These are phyloP conservation scores for Meiosimyza platycephala DNA, from an alignment of 2,888 invertebrate species.

Conservation along the genomic window DNA sequence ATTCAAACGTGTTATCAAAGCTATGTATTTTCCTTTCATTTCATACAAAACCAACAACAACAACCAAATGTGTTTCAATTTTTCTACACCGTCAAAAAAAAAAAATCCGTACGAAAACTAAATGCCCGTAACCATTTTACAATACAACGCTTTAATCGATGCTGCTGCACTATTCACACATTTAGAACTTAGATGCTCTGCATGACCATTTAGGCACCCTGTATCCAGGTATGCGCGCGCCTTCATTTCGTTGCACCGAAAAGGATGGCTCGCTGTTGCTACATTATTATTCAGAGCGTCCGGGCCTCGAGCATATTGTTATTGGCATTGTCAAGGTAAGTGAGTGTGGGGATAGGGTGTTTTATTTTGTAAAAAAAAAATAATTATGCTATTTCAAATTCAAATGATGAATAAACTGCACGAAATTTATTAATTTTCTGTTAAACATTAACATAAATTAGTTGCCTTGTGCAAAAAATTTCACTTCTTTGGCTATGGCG, in stretches of 20 bases:
- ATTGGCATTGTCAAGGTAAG: conserved; percentile 95
- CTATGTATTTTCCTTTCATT: conserved; percentile 1
- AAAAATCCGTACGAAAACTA: conserved; percentile 37
- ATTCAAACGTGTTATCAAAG: background rate
- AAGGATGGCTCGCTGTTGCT: conserved; percentile 90
- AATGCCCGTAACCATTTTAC: background rate
- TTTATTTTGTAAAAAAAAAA: too few species aligned
- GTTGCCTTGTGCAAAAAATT: too few species aligned
- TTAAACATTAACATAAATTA: too few species aligned
- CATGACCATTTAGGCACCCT: conserved; percentile 94
- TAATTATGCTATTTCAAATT: too few species aligned
- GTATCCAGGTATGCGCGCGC: conserved; percentile 94
- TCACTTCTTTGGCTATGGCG: too few species aligned
- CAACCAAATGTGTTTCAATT: background rate
- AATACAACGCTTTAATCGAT: background rate
- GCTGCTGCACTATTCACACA: background rate
- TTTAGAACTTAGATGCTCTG: conserved; percentile 92
- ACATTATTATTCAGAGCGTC: conserved; percentile 96
- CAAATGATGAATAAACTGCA: too few species aligned
- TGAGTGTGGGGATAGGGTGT: too few species aligned
- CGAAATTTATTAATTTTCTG: too few species aligned
- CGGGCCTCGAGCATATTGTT: conserved; percentile 94
- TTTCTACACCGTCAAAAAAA: conserved; percentile 32
- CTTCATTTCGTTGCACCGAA: conserved; percentile 95
- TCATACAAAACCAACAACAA: too few species aligned